Base-by-base conservation (phyloP, 2,888 invertebrate species). In the Parnassius smintheus region DNA sequence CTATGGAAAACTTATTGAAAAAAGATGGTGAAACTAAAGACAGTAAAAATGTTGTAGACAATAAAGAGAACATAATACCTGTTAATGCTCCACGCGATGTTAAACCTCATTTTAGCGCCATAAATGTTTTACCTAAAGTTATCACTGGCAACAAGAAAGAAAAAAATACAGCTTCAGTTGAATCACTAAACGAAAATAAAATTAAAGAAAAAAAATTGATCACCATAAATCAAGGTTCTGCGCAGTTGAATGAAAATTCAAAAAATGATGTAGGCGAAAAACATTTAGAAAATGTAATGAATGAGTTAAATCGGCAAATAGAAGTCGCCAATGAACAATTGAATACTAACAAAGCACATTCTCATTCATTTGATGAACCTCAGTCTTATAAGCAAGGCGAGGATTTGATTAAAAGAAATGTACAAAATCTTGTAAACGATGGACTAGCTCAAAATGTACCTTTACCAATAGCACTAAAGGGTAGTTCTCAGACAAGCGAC, bases 371-470 rank as follows among this genome's bases (percentile, higher is more conserved):
- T 0, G 90, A 88, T 57, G 90, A 88, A 74, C 88, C 89, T 1
- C 80, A 86, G 66, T 90, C 88, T 0, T 88, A 90, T 54, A 84
- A 82, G 72, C 70, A 75, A 75, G 88, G 88, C 0, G 88, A 90
- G 75, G 86, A 86, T 63, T 61, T 65, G 42, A 76, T 82, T 65
- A 74, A 70, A 69, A 74, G 63, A 18, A 56, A 41, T 49, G 65
- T 44, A 59, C 56, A 49, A 56, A 71, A 73, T 65, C 13, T 67
- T 8, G 64, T 13, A n/a, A 67, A 65, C 41, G 65, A 70, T 64
- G 66, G 66, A 44, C 67, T 71, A 0, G 70, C 71, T 42, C 76
- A 77, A 70, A 85, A 83, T 59, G 66, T 84, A 10, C 86, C 85
- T 35, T 46, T 83, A 65, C 78, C 85, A 13, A 72, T 86, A 65